These are phyloP conservation scores for Oryzias dopingdopingensis DNA, from an alignment of 2,797 vertebrate genomes.

Conservation along the genomic window DNA sequence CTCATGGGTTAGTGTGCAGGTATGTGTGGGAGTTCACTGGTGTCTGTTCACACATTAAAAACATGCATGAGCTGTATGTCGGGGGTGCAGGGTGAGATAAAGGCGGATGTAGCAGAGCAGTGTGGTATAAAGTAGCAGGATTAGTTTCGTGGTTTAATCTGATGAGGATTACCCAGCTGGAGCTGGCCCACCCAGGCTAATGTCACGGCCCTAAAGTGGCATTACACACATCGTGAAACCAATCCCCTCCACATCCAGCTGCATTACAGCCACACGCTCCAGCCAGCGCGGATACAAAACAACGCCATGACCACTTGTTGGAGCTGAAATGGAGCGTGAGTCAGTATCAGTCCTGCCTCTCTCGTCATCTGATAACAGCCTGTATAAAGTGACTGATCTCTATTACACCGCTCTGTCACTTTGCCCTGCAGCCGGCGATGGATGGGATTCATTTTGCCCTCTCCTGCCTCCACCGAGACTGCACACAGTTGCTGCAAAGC, in stretches of 20 bases:
- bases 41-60: slow-evolving; percentile 42
- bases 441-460: slow-evolving; percentile 64
- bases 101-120: slow-evolving; percentile 38
- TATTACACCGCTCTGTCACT: slow-evolving; percentile 45
- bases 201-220: slow-evolving; percentile 53
- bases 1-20: slow-evolving; percentile 2
- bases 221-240: slow-evolving; percentile 65
- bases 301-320: slow-evolving; percentile 41
- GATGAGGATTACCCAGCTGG: slow-evolving; percentile 72
- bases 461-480: slow-evolving; percentile 43
- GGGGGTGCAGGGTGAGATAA: slow-evolving; percentile 33
- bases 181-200: slow-evolving; percentile 58
- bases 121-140: slow-evolving; percentile 51
- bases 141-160: slow-evolving; percentile 70
- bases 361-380: slow-evolving; percentile 33
- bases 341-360: slow-evolving; percentile 18
- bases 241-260: slow-evolving; percentile 43
- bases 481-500: slow-evolving; percentile 39
- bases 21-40: slow-evolving; percentile 44
- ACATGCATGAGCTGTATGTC: slow-evolving; percentile 18
- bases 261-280: slow-evolving; percentile 24
- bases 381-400: slow-evolving; percentile 46
- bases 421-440: slow-evolving; percentile 45
- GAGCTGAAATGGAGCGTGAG: slow-evolving; percentile 10
- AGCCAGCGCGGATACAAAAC: slow-evolving; percentile 8